Conservation (phyloP, 2,113 vertebrate species). For the Lophochroa leadbeateri region DNA sequence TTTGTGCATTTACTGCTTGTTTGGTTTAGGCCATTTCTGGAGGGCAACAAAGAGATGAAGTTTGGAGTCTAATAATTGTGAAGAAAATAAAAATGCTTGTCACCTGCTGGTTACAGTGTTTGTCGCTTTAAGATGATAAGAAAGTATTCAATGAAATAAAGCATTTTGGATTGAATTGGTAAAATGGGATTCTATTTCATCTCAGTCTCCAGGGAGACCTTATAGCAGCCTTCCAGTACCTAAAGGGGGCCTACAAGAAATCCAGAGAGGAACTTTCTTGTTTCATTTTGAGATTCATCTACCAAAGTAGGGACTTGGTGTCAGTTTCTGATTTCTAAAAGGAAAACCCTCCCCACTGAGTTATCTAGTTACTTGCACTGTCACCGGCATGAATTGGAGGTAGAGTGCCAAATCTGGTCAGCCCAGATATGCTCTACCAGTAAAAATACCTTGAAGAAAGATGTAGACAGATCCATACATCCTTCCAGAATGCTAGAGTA, state of each 20-base stretch:
- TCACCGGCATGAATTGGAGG: neutral
- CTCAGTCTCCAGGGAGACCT: neutral
- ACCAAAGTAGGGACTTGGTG: neutral
- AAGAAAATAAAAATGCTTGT: neutral
- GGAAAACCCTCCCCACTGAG: neutral
- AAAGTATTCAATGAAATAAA: neutral
- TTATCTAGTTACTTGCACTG: neutral
- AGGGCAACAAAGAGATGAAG: neutral
- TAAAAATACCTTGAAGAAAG: neutral
- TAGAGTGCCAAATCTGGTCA: neutral
- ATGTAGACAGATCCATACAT: neutral
- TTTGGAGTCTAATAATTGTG: neutral
- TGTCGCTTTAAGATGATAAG: neutral
- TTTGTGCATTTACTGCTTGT: neutral
- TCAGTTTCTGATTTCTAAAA: neutral
- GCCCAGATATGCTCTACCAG: neutral
- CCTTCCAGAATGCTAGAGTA: neutral
- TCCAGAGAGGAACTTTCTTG: neutral
- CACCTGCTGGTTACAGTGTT: neutral
- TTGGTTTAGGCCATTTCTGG: neutral
- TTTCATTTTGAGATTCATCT: neutral
- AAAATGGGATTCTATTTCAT: neutral
- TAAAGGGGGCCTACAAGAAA: neutral
- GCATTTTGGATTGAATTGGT: neutral
- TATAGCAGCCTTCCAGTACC: neutral